A percentile compares a stretch with the other conserved stretches of the same genome.
phyloP scores from a whole-genome alignment of 2,888 invertebrate species.

The Drosophila leonis region DNA sequence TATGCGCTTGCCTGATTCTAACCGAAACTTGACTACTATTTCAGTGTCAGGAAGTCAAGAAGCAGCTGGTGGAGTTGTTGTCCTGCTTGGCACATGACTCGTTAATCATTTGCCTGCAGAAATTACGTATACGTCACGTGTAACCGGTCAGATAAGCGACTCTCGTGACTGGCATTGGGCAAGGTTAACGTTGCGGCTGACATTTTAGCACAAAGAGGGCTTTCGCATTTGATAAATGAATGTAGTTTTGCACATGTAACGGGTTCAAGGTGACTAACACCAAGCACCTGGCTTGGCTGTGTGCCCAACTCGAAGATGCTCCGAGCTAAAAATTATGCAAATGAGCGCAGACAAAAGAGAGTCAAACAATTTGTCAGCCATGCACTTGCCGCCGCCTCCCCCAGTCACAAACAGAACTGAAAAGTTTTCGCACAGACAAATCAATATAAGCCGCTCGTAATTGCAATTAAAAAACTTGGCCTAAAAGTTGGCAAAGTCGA shows the following conservation, averaged over 20 bases:
- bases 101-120: conserved; percentile 69
- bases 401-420: neutral
- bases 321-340: conserved; percentile 68
- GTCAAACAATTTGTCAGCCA: conserved; percentile 69
- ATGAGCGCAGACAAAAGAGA: conserved; percentile 42
- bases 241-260: conserved; percentile 25
- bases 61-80: neutral
- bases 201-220: conserved; percentile 53
- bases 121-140: conserved; percentile 79
- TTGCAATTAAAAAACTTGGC: conserved; percentile 69
- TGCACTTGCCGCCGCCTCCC: neutral
- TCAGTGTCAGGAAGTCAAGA: conserved; percentile 20
- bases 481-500: conserved; percentile 33
- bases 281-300: conserved; percentile 40
- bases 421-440: conserved; percentile 59
- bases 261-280: conserved; percentile 70
- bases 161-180: conserved; percentile 24
- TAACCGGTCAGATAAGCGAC: conserved; percentile 70
- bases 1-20: conserved; percentile 1
- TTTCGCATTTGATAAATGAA: conserved; percentile 71
- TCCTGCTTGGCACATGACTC: conserved; percentile 43
- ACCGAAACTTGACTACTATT: conserved; percentile 7
- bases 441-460: conserved; percentile 58
- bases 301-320: conserved; percentile 33
- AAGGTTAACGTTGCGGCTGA: conserved; percentile 46